Percentiles rank a stretch among this genome's conserved stretches.
phyloP scores from a whole-genome alignment of 2,113 vertebrate genomes.

The Nycticebus coucang region DNA sequence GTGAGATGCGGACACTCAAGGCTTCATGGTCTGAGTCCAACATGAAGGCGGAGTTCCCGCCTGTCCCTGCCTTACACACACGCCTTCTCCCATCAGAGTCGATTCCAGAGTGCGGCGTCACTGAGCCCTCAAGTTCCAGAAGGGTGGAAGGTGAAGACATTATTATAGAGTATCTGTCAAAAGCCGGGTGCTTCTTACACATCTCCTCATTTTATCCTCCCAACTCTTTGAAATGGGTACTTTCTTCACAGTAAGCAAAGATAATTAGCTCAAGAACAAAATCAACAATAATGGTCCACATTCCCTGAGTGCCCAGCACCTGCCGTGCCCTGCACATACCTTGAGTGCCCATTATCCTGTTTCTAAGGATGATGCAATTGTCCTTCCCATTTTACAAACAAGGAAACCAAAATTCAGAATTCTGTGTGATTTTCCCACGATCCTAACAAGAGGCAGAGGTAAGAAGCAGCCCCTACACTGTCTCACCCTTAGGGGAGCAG shows the following conservation, averaged over 20 bases:
- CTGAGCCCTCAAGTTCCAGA: not conserved
- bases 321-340: not conserved
- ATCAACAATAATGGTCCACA: not conserved
- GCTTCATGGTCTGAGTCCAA: not conserved
- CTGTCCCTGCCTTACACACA: not conserved
- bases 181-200: not conserved
- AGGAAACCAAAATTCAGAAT: not conserved
- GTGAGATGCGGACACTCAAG: not conserved
- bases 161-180: not conserved
- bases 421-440: not conserved
- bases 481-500: not conserved
- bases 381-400: not conserved
- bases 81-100: not conserved
- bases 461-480: not conserved
- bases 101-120: not conserved
- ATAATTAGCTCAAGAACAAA: slow-evolving; percentile 12
- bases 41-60: not conserved
- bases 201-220: not conserved
- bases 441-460: slow-evolving; percentile 2
- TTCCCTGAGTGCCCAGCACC: not conserved
- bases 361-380: not conserved
- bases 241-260: not conserved
- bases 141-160: not conserved
- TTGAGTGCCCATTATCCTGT: not conserved
- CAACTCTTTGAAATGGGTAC: not conserved